Conservation (phyloP, 2,797 vertebrate species). For the Halcyon leucocephala region DNA sequence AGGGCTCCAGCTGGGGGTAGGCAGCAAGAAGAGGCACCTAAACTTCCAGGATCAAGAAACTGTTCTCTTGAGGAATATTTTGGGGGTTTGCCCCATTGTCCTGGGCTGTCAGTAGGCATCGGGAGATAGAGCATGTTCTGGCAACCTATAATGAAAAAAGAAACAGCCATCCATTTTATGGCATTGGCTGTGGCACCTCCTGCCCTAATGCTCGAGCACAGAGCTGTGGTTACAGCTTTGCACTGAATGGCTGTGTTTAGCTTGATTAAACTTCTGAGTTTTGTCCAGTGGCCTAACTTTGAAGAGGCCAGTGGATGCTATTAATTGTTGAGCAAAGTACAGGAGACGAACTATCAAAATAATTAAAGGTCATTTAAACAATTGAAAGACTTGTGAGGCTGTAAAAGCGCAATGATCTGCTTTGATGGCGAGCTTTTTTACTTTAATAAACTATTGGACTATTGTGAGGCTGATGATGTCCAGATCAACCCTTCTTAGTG, state of each 20-base stretch:
- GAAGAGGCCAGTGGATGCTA: background rate
- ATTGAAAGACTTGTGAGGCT: background rate
- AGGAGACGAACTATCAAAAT: background rate
- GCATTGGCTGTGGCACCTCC: rapidly evolving
- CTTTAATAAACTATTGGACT: background rate
- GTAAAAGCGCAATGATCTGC: background rate
- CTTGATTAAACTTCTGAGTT: background rate
- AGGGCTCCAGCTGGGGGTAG: background rate
- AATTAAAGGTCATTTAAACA: background rate
- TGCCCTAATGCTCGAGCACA: background rate
- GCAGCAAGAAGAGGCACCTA: background rate
- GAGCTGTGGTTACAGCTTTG: background rate
- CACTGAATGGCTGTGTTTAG: background rate
- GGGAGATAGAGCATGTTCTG: background rate
- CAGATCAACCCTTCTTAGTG: background rate
- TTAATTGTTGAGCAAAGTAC: background rate
- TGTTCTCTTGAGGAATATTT: background rate
- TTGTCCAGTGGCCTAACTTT: background rate
- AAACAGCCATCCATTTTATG: background rate
- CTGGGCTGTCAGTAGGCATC: background rate
- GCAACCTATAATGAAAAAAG: rapidly evolving
- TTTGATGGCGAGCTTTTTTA: background rate
- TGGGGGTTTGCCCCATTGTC: background rate
- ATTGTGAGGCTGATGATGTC: background rate
- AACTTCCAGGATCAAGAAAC: background rate